These are phyloP conservation scores for Festucalex cinctus DNA, from an alignment of 2,113 vertebrate species.

Conservation along the genomic window DNA sequence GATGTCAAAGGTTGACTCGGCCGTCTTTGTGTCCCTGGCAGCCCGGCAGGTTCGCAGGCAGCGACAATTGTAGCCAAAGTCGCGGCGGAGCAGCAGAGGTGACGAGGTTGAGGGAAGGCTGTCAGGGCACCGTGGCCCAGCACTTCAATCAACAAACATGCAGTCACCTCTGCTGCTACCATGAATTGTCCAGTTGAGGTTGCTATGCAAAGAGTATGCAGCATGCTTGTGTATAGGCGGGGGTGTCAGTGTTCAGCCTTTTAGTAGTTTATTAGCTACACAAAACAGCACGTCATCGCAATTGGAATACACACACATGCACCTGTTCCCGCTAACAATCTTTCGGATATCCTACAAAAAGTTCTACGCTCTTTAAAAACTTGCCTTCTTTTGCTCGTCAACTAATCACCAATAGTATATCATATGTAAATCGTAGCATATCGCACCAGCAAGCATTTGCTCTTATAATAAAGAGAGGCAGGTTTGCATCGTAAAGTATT, in stretches of 20 bases:
- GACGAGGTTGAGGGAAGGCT: constrained; percentile 65
- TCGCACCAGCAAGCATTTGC: too few species aligned
- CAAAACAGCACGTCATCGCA: constrained; percentile 32
- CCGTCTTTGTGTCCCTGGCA: constrained; percentile 69
- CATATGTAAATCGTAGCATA: too few species aligned
- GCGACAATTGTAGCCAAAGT: constrained; percentile 63
- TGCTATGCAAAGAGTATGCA: constrained; percentile 40
- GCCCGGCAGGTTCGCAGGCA: constrained; percentile 66
- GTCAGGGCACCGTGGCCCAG: constrained; percentile 55
- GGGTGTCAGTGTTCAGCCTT: constrained; percentile 25
- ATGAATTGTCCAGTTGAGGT: constrained; percentile 46
- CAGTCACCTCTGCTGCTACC: constrained; percentile 35
- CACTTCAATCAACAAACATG: constrained; percentile 49
- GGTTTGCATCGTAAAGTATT: too few species aligned
- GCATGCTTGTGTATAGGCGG: constrained; percentile 14
- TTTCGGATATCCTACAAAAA: too few species aligned
- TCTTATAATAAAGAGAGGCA: too few species aligned
- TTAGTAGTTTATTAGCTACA: constrained; percentile 33
- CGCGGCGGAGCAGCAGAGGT: constrained; percentile 62
- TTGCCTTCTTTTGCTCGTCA: background rate
- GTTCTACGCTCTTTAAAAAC: background rate
- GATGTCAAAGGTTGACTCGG: constrained; percentile 68
- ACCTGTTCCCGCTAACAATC: background rate
- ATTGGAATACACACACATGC: constrained; percentile 22
- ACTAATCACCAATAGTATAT: too few species aligned